These are phyloP conservation scores for Gastracanthus pulcherrimus DNA, from an alignment of 2,888 invertebrate species.

Conservation along the genomic window DNA sequence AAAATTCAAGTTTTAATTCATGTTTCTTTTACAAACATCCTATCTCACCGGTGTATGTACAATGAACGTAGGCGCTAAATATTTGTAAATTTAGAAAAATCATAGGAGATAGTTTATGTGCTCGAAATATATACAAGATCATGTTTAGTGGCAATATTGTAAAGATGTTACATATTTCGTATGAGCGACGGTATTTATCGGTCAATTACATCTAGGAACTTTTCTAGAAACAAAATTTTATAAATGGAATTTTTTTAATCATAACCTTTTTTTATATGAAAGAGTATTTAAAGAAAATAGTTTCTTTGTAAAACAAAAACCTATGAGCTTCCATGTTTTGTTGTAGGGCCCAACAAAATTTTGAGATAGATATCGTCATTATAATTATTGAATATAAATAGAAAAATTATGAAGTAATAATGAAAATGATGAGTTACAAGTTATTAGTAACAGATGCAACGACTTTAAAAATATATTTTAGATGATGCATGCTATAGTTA, in stretches of 20 bases:
- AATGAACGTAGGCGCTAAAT: conserved; percentile 38
- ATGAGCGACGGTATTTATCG: conserved; percentile 46
- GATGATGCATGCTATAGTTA: conserved; percentile 9
- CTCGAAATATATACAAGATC: conserved; percentile 25
- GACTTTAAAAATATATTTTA: conserved; percentile 41
- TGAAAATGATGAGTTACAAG: conserved; percentile 7
- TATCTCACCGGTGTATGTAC: conserved; percentile 24
- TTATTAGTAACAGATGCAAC: conserved; percentile 30
- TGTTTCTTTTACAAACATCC: neutral
- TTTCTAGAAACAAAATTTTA: conserved; percentile 31
- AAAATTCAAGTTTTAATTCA: conserved; percentile 2
- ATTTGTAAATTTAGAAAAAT: conserved; percentile 48
- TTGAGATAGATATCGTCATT: conserved; percentile 46
- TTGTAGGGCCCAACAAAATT: conserved; percentile 5
- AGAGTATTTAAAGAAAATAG: neutral
- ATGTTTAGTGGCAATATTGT: conserved; percentile 43
- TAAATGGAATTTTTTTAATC: conserved; percentile 30
- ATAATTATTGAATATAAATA: conserved; percentile 24
- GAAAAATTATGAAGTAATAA: conserved; percentile 17
- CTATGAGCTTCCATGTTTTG: conserved; percentile 42
- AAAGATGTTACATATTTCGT: conserved; percentile 33
- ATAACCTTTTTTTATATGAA: neutral
- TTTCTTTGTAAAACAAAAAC: neutral
- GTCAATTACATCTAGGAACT: conserved; percentile 28
- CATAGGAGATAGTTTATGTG: conserved; percentile 31